A percentile compares a stretch with the other conserved stretches of the same genome.
These are phyloP conservation scores for Enchytraeus crypticus DNA, from an alignment of 2,888 invertebrate species.

Conservation along the genomic window DNA sequence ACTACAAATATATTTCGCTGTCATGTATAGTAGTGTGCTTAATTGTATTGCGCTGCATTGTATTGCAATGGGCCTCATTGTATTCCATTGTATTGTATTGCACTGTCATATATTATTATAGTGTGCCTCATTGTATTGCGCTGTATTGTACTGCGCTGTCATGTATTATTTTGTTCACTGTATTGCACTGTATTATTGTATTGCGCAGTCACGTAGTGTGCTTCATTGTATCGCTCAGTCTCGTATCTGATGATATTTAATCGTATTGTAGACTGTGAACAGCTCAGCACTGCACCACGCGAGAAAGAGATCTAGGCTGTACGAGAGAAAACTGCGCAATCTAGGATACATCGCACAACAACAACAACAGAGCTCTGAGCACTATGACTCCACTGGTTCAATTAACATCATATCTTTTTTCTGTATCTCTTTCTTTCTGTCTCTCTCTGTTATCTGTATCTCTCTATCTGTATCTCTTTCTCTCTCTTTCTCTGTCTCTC, in stretches of 20 bases:
- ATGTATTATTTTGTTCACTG: background rate
- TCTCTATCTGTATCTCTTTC: no score
- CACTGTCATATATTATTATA: background rate
- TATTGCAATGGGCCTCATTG: background rate
- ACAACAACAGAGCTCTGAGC: background rate
- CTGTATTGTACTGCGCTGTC: background rate
- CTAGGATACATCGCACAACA: conserved; percentile 15
- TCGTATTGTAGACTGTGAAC: background rate
- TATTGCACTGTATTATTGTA: background rate
- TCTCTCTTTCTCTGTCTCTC: no score
- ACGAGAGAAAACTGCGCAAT: conserved; percentile 41
- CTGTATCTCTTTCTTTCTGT: no score
- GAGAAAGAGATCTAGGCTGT: conserved; percentile 38
- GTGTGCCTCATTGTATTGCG: background rate
- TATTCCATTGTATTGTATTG: background rate
- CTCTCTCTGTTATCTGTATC: no score
- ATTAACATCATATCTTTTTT: no score
- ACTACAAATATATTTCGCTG: no score
- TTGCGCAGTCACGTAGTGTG: no score
- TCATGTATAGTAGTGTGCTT: no score
- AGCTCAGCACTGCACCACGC: conserved; percentile 31
- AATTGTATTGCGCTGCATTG: background rate
- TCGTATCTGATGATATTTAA: no score
- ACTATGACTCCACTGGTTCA: no score
- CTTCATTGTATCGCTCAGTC: no score